Percentiles rank a stretch among this genome's conserved stretches.
These are phyloP conservation scores for Rhopilema esculentum DNA, from an alignment of 30 jellyfish, hydroid and myxozoan genomes.

Conservation along the genomic window DNA sequence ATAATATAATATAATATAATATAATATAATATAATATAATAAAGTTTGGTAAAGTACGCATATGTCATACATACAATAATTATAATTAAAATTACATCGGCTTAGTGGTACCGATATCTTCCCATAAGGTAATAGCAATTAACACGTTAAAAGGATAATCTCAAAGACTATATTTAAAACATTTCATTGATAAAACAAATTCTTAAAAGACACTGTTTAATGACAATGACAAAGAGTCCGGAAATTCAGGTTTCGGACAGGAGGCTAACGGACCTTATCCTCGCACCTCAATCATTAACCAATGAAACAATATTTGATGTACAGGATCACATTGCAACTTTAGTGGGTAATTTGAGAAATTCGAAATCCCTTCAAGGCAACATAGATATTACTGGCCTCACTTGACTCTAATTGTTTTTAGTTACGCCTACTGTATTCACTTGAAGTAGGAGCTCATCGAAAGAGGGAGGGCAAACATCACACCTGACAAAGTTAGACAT, in stretches of 20 bases:
- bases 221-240: neutral
- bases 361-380: slow-evolving; percentile 40
- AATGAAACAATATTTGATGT: neutral
- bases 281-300: neutral
- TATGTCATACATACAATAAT: no score
- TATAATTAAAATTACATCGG: no score
- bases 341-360: slow-evolving; percentile 57
- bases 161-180: no score
- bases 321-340: neutral
- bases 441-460: slow-evolving; percentile 62
- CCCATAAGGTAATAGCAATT: no score
- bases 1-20: no score
- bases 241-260: neutral
- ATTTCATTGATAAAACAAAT: no score
- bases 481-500: slow-evolving; percentile 71
- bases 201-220: neutral
- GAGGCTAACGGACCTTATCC: neutral
- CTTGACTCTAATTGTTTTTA: slow-evolving; percentile 63
- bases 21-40: no score
- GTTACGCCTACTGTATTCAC: slow-evolving; percentile 71
- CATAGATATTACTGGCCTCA: slow-evolving; percentile 75
- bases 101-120: no score
- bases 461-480: slow-evolving; percentile 74
- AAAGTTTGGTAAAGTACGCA: no score
- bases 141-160: no score